Evolutionary conservation across 2,113 vertebrate species (phyloP).

Genomic region (Cyrtonyx montezumae): DNA sequence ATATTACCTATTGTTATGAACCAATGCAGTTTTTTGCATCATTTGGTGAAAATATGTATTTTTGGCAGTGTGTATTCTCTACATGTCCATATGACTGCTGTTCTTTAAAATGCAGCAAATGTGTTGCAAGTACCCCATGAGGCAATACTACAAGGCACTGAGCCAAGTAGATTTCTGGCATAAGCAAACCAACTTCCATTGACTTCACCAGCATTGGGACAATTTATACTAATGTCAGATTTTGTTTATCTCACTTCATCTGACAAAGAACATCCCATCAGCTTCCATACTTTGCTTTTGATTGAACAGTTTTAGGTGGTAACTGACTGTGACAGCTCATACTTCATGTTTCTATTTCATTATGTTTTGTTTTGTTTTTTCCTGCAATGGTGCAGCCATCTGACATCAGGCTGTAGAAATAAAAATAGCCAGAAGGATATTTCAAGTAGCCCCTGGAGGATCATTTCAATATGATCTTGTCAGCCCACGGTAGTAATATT

Average conservation of each 20-base stretch:
- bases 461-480: not conserved
- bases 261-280: not conserved
- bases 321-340: not conserved
- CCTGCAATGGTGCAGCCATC: not conserved
- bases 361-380: not conserved
- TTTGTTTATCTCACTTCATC: slow-evolving; percentile 3
- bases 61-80: not conserved
- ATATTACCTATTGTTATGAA: not conserved
- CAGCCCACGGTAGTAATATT: not conserved
- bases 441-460: not conserved
- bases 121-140: not conserved
- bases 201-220: not conserved
- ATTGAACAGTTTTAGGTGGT: not conserved
- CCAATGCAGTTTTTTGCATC: not conserved
- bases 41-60: not conserved
- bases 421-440: not conserved
- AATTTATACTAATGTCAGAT: not conserved
- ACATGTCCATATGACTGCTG: not conserved
- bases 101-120: not conserved
- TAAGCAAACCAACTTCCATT: not conserved
- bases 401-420: not conserved
- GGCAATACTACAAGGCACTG: not conserved
- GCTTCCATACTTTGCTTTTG: not conserved
- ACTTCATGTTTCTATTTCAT: not conserved
- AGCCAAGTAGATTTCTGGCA: slow-evolving; percentile 1